Conservation (phyloP, 2,888 invertebrate species). For the Neoaliturus tenellus region DNA sequence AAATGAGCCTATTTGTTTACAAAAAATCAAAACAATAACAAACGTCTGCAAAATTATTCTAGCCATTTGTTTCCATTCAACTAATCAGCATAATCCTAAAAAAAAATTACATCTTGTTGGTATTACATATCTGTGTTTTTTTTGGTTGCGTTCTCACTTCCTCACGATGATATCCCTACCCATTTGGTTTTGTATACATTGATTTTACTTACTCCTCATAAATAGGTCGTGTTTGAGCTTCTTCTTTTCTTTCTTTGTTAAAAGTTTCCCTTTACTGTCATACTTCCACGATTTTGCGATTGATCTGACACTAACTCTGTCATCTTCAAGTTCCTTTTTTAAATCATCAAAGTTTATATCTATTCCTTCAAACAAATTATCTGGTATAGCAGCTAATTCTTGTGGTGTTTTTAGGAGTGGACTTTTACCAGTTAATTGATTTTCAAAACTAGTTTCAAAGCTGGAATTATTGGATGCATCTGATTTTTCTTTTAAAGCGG, state of each 20-base stretch:
- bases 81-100: no score
- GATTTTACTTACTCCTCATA: constrained; percentile 56
- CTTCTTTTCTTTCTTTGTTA: constrained; percentile 54
- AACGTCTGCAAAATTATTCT: no score
- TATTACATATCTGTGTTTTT: no score
- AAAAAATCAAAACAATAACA: no score
- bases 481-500: background rate
- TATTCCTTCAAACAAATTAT: constrained; percentile 51
- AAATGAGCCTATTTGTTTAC: no score
- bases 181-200: no score
- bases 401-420: constrained; percentile 33
- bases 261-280: constrained; percentile 53
- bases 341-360: constrained; percentile 44
- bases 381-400: constrained; percentile 34
- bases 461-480: background rate
- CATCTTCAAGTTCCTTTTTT: constrained; percentile 51
- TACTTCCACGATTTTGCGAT: constrained; percentile 52
- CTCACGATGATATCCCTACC: no score
- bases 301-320: constrained; percentile 45
- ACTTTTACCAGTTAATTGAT: constrained; percentile 32
- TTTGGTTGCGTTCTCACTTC: no score
- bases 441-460: background rate
- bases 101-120: no score
- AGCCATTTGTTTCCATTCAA: no score
- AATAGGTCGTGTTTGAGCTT: constrained; percentile 54